Evolutionary conservation across 2,888 invertebrate species (phyloP).

Genomic region (Dromius quadrimaculatus): DNA sequence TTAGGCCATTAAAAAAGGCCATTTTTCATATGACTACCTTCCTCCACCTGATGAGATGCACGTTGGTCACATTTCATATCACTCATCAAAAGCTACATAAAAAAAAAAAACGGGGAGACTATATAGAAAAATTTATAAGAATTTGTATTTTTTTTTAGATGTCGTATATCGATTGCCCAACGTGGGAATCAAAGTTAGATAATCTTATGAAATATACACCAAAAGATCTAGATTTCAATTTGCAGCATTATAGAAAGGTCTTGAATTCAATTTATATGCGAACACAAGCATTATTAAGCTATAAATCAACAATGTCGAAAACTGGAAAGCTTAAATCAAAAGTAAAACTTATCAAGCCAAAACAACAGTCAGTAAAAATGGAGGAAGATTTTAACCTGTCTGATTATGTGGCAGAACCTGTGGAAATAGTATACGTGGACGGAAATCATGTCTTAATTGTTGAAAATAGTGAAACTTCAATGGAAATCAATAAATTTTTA

Average conservation of each 20-base stretch:
- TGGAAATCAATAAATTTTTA: constrained; percentile 71
- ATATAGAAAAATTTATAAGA: constrained; percentile 60
- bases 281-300: constrained; percentile 68
- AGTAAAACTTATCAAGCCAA: constrained; percentile 74
- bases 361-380: constrained; percentile 68
- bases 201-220: constrained; percentile 66
- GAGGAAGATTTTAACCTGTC: constrained; percentile 77
- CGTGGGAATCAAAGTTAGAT: constrained; percentile 72
- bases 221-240: constrained; percentile 63
- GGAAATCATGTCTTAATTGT: constrained; percentile 80
- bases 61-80: too few relatives aligned
- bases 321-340: constrained; percentile 68
- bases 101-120: too few relatives aligned
- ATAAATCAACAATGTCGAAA: constrained; percentile 65
- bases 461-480: constrained; percentile 73
- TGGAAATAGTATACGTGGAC: constrained; percentile 75
- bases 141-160: constrained; percentile 59
- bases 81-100: too few relatives aligned
- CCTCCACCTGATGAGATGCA: neutral
- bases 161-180: constrained; percentile 70
- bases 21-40: neutral
- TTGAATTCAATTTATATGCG: constrained; percentile 69
- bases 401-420: constrained; percentile 70
- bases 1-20: too few relatives aligned
- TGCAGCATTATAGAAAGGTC: constrained; percentile 65